A percentile compares a stretch with the other conserved stretches of the same genome.
These are phyloP conservation scores for Meloidogyne chitwoodi DNA, from an alignment of 1,140 invertebrate genomes.

Conservation along the genomic window DNA sequence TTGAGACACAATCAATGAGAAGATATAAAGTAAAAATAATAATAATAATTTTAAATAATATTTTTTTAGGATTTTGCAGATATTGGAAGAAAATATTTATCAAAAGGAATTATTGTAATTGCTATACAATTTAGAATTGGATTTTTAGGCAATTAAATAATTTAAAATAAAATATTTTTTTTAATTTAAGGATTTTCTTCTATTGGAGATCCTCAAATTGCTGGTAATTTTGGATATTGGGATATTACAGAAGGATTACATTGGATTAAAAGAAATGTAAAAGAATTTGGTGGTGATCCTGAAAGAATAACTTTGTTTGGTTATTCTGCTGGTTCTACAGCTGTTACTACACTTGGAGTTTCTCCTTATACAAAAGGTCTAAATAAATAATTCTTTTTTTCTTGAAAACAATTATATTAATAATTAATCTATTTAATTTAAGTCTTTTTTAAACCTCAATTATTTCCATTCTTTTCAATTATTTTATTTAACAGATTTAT, in stretches of 20 bases:
- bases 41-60: not conserved
- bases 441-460: too few relatives aligned
- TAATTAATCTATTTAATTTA: too few relatives aligned
- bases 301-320: conserved; percentile 63
- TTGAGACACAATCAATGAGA: conserved; percentile 7
- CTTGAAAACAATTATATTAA: too few relatives aligned
- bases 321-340: conserved; percentile 11
- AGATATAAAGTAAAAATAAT: not conserved
- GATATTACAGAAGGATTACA: conserved; percentile 36
- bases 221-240: conserved; percentile 35
- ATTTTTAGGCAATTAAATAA: conserved; percentile 16
- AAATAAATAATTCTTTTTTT: too few relatives aligned
- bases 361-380: conserved; percentile 15
- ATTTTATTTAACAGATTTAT: conserved; percentile 26
- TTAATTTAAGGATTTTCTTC: conserved; percentile 33
- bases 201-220: conserved; percentile 3
- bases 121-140: conserved; percentile 35
- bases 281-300: conserved; percentile 53
- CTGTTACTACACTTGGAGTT: not conserved
- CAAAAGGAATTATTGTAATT: conserved; percentile 27
- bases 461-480: too few relatives aligned
- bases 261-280: conserved; percentile 52
- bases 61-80: not conserved
- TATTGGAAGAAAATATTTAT: conserved; percentile 14
- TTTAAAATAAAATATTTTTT: not conserved